Base-by-base conservation (phyloP, 30 jellyfish, hydroid and myxozoan genomes). In the Turritopsis rubra region DNA sequence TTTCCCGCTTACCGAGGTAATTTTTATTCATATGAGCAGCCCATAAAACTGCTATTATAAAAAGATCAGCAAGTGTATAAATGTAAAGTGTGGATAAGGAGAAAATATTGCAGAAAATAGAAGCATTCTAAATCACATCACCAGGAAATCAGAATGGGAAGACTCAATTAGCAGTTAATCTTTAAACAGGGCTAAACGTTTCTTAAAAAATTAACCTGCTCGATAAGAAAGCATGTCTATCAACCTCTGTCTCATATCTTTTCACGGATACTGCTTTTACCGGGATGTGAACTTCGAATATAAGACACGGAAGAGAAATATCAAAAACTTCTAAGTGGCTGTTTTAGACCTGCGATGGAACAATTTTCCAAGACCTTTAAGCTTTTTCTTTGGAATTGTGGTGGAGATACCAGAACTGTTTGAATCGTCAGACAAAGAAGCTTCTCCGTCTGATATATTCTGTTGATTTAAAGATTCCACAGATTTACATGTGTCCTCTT, bases 341-440 rank as follows among this genome's bases (percentile, higher is more conserved):
- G 77, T n/a, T 27, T 68, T 68, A 16, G 77, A 68, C 30, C 30
- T 68, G 16, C 77, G 77, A 68, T 68, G 28, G 19, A 68, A 68
- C 77, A 68, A 19, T 68, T 27, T 68, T n/a, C 77, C 31, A 27
- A 68, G 28, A 9, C 77, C 77, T 22, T 68, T 68, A 17, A 68
- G 31, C 19, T 68, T 68, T 27, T 68, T 68, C 77, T 68, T 68
- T 1, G 77, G 19, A 68, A n/a, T 23, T 8, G 30, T 8, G 17
- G 77, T 68, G 28, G 77, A 68, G 30, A 27, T 27, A 7, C 77
- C 30, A 23, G 77, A 68, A 23, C 31, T 7, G 21, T 9, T 68
- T 22, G 77, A 68, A 27, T 68, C 77, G 19, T 68, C 77, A 16
- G 77, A 68, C 30, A 68, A 68, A 9, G 28, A 68, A 68, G 77